Evolutionary conservation across 2,113 vertebrate genomes (phyloP).

Genomic region (Lycaon pictus): DNA sequence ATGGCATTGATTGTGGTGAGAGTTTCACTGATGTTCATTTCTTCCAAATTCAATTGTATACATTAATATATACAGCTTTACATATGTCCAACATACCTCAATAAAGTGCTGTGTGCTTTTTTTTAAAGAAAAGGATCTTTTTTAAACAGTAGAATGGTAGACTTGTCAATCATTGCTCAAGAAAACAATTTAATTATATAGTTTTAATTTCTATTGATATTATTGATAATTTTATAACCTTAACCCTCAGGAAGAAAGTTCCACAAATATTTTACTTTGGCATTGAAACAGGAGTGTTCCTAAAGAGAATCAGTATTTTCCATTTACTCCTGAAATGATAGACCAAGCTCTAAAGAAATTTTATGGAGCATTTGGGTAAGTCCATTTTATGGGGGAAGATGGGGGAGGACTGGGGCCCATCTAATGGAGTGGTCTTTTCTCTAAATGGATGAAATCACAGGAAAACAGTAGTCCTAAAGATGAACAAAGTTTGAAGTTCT

Average conservation of each 20-base stretch:
- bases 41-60: neutral
- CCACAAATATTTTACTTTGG: neutral
- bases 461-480: neutral
- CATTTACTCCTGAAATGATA: neutral
- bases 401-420: neutral
- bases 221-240: neutral
- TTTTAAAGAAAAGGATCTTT: neutral
- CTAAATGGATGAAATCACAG: neutral
- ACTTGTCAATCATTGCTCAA: neutral
- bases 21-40: neutral
- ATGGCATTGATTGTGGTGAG: neutral
- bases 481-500: constrained; percentile 8
- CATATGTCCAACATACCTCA: neutral
- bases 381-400: neutral
- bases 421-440: neutral
- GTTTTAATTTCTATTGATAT: neutral
- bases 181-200: neutral
- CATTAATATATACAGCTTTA: neutral
- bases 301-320: neutral
- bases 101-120: neutral
- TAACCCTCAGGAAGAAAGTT: neutral
- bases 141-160: neutral
- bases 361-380: neutral
- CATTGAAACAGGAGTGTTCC: neutral
- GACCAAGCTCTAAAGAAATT: neutral